Conservation (phyloP, 2,888 invertebrate genomes). For the Hypselothyrea guttata region DNA sequence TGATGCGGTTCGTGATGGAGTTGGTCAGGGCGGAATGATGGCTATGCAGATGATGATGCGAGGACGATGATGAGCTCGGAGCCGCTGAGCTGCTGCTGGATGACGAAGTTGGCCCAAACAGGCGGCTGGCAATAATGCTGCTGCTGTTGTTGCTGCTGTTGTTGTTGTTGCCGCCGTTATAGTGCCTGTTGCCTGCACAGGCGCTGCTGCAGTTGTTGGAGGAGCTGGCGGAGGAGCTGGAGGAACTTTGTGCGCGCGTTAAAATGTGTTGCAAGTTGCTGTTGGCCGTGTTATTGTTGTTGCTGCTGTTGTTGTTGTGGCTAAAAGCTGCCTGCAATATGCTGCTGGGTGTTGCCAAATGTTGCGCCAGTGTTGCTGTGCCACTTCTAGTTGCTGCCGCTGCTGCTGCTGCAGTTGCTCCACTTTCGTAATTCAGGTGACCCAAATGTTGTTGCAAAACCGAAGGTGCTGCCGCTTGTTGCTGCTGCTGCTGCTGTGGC, state of each 20-base stretch:
- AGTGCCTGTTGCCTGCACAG: constrained; percentile 72
- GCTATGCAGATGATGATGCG: constrained; percentile 57
- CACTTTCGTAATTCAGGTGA: constrained; percentile 80
- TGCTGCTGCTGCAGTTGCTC: constrained; percentile 62
- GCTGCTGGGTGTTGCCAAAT: constrained; percentile 77
- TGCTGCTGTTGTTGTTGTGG: constrained; percentile 56
- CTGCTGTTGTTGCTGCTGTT: constrained; percentile 41
- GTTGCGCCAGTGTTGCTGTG: constrained; percentile 76
- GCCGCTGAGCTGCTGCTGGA: constrained; percentile 40
- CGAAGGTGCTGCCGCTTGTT: constrained; percentile 60
- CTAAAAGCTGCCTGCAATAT: constrained; percentile 72
- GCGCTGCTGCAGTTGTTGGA: constrained; percentile 70
- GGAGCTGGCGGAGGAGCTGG: constrained; percentile 31
- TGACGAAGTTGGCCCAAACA: constrained; percentile 67
- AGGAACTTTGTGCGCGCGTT: constrained; percentile 70
- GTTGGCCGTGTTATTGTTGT: constrained; percentile 19
- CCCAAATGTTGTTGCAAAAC: constrained; percentile 81
- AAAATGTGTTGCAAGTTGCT: constrained; percentile 73
- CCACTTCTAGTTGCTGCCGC: constrained; percentile 61
- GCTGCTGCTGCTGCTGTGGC: constrained; percentile 42
- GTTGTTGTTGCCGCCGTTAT: constrained; percentile 64
- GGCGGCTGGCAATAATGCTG: constrained; percentile 79
- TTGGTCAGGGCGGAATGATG: constrained; percentile 75
- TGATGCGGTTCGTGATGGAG: constrained; percentile 79
- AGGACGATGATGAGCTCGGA: constrained; percentile 45